Evolutionary conservation across 2,113 vertebrate species (phyloP), one percentile per base, ranked within the genome.

Genomic region (Pycnonotus jocosus): DNA sequence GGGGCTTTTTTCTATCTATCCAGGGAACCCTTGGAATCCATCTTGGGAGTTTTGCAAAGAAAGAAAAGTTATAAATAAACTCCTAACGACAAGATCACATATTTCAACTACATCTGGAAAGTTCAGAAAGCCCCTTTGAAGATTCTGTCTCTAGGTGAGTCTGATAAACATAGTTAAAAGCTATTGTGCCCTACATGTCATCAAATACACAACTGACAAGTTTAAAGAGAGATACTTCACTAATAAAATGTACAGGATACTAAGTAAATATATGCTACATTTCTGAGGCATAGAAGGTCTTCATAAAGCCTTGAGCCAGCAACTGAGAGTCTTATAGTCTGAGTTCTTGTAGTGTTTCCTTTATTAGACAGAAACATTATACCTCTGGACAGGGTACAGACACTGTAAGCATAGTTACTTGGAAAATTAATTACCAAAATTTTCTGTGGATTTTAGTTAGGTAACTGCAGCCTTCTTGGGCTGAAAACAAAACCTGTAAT

Each of bases 401-500:
- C 16, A 84, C 6, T 9, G 28, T 56, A 74, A 51, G 8, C 3
- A 71, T 8, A 92, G 9, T 21, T 91, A 73, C 38, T 61, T 80
- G 35, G 76, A 92, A 95, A 90, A 70, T 21, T 5, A 92, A 78
- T 54, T 47, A 28, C 14, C 12, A 81, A 50, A 31, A 50, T 70
- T 77, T 91, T 69, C 38, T 66, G 17, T 44, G 58, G 22, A 65
- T 79, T 81, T 87, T 24, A 42, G 11, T 30, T 57, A 72, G 33
- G n/a, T 25, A 71, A 76, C 11, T 35, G 8, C 22, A 58, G 38
- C 8, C 12, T 88, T 90, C 14, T 20, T 61, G 24, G 17, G 12
- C 54, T 87, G 56, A 57, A 72, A 76, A 89, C 11, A 81, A 84
- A 77, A 10, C 12, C 18, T 80, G n/a, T 70, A 37, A 92, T 90